These are phyloP conservation scores for Hephaestus fuliginosus DNA, from an alignment of 2,797 vertebrate species.

Conservation along the genomic window DNA sequence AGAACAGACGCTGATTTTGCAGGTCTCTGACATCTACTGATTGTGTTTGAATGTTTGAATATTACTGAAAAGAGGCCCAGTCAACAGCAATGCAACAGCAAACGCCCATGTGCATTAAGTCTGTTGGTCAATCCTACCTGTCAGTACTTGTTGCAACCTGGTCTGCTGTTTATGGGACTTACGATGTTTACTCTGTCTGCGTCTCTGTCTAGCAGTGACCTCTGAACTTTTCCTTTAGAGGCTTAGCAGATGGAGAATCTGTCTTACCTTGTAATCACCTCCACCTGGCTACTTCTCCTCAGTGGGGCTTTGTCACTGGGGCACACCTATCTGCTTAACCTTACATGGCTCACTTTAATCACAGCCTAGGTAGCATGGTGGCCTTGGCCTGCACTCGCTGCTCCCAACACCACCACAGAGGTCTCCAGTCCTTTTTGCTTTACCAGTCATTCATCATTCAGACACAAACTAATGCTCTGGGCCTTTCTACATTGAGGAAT, in stretches of 20 bases:
- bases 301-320: constrained; percentile 10
- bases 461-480: constrained; percentile 69
- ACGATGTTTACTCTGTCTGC: constrained; percentile 4
- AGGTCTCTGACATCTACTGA: too few species aligned
- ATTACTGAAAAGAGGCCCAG: background rate
- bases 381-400: constrained; percentile 38
- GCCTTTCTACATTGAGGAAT: constrained; percentile 42
- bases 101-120: background rate
- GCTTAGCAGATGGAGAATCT: constrained; percentile 18
- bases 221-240: constrained; percentile 1
- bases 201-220: background rate
- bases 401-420: constrained; percentile 30
- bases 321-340: constrained; percentile 54
- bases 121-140: background rate
- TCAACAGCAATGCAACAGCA: background rate
- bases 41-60: too few species aligned
- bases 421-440: constrained; percentile 14
- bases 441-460: constrained; percentile 69
- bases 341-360: constrained; percentile 62
- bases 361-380: constrained; percentile 46
- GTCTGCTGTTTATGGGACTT: background rate
- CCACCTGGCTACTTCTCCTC: constrained; percentile 33
- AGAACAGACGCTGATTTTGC: too few species aligned
- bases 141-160: too few species aligned
- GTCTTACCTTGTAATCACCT: constrained; percentile 46